A percentile compares a stretch with the other conserved stretches of the same genome.
phyloP scores from a whole-genome alignment of 1,140 invertebrate genomes.

The Drosophila dunni region DNA sequence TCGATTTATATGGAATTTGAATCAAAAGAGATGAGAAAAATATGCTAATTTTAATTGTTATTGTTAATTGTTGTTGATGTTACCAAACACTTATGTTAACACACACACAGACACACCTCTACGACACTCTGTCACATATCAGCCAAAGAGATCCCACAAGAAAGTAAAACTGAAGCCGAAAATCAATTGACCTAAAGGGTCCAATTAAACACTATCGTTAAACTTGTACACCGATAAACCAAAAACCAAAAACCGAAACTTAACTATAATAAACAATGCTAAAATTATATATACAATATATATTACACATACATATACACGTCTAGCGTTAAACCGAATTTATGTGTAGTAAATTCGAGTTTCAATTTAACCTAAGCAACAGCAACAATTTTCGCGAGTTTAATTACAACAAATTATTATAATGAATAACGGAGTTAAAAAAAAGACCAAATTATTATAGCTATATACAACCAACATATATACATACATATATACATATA shows the following conservation, averaged over 20 bases:
- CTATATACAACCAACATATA: constrained; percentile 42
- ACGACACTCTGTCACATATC: constrained; percentile 51
- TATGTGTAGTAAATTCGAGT: constrained; percentile 77
- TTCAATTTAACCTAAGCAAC: constrained; percentile 75
- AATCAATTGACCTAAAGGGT: constrained; percentile 33
- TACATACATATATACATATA: constrained; percentile 13
- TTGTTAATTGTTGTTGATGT: constrained; percentile 53
- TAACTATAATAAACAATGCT: constrained; percentile 23
- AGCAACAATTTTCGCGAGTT: constrained; percentile 75
- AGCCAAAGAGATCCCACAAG: constrained; percentile 53
- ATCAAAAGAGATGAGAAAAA: constrained; percentile 45
- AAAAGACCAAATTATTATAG: constrained; percentile 54
- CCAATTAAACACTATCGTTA: constrained; percentile 57
- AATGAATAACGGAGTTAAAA: constrained; percentile 62
- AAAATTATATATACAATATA: constrained; percentile 25
- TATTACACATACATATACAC: constrained; percentile 48
- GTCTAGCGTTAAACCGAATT: constrained; percentile 79
- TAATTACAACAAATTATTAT: constrained; percentile 54
- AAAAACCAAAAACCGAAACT: constrained; percentile 8
- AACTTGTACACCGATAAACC: constrained; percentile 74
- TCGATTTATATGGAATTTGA: constrained; percentile 44
- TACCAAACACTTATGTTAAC: constrained; percentile 23
- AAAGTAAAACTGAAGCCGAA: constrained; percentile 14
- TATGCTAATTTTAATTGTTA: constrained; percentile 30
- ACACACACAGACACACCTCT: constrained; percentile 9